Conservation (phyloP, 2,113 vertebrate species). For the Ptilorrhoa leucosticta region DNA sequence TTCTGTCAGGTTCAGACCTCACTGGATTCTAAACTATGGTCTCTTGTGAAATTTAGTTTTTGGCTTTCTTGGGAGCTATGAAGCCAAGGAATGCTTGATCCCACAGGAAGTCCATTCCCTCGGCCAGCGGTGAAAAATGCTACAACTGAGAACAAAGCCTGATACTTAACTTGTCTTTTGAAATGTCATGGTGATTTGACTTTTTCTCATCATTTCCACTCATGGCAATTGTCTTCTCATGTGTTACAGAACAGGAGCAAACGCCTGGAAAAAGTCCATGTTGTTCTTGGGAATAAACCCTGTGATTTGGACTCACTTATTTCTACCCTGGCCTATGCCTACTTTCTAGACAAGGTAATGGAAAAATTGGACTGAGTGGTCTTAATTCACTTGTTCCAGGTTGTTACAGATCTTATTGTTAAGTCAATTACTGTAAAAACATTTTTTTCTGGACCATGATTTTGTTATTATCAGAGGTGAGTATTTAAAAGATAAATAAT, state of each 20-base stretch:
- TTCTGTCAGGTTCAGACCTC: neutral
- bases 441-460: neutral
- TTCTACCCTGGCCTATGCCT: slow-evolving; percentile 85
- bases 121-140: neutral
- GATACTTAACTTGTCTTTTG: neutral
- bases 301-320: slow-evolving; percentile 88
- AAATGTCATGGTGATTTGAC: neutral
- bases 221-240: slow-evolving; percentile 4
- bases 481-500: neutral
- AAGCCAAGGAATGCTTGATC: neutral
- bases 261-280: slow-evolving; percentile 78
- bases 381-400: neutral
- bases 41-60: neutral
- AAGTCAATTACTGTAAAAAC: neutral
- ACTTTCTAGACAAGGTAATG: slow-evolving; percentile 88
- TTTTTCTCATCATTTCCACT: neutral
- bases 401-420: neutral
- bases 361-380: neutral
- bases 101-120: neutral
- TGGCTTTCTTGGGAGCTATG: neutral
- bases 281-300: slow-evolving; percentile 83
- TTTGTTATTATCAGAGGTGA: neutral
- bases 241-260: slow-evolving; percentile 78
- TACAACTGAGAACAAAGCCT: neutral
- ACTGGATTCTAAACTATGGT: rapidly evolving